Evolutionary conservation across 1,140 invertebrate species (phyloP), one percentile per base, ranked within the genome.

Genomic region (Brachystomella parvula): DNA sequence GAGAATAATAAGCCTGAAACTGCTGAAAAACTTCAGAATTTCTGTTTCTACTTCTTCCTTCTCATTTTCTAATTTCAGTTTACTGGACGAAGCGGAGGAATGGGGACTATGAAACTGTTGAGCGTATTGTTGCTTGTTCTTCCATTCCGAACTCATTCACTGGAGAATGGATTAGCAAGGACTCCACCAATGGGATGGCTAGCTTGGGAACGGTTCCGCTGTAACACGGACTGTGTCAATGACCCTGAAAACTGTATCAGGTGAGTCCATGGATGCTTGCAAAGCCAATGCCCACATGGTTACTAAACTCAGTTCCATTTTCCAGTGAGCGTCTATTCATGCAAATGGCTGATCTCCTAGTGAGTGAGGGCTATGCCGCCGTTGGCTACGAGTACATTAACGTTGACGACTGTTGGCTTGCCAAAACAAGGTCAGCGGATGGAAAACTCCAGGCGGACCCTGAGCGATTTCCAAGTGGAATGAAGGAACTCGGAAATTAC

Each of bases 351-450:
- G 92, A 97, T 76, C 83, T 90, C 66, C 79, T 97, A 63, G 89
- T 92, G 1, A 81, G 84, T 15, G 91, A 96, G 76, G 94, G 94
- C 3, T 97, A 94, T 76, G 88, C 87, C 26, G 86, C 86, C 29
- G 86, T 82, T 3, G 94, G 94, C 28, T 98, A 96, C 79, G 86
- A 94, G 75, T 94, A 94, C 76, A 86, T 96, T 62, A 96, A 93
- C 76, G 86, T 98, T 61, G 94, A 98, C 76, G 94, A 98, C 78
- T 98, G 94, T 78, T 98, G 94, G 94, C 79, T 92, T 64, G 89
- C 90, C 70, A 86, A 88, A 71, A 83, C 89, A 64, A 80, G 94
- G 53, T 87, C 87, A 75, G 76, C 81, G 15, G 78, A 83, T 70
- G 90, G 92, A 24, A 82, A 85, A 69, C 82, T 98, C n/a, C 85